These are phyloP conservation scores for Orestias chungarensis DNA, from an alignment of 2,797 vertebrate genomes.

Conservation along the genomic window DNA sequence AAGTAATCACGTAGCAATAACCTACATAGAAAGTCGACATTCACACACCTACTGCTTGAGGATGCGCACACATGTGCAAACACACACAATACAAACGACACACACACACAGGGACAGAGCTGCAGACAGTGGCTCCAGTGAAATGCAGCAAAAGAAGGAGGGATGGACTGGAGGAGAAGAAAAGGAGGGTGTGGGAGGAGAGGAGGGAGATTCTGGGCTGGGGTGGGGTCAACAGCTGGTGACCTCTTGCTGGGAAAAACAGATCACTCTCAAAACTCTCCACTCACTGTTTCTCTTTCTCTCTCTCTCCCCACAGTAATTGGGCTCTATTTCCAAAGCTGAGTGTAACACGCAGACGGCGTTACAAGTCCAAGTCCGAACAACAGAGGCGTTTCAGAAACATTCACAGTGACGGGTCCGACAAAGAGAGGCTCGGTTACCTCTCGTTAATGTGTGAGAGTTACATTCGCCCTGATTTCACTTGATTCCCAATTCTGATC, in stretches of 20 bases:
- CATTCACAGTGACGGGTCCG: conserved; percentile 59
- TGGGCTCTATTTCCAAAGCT: conserved; percentile 48
- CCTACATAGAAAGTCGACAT: background rate
- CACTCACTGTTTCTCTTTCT: conserved; percentile 64
- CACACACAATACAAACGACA: conserved; percentile 43
- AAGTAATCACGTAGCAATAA: background rate
- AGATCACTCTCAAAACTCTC: conserved; percentile 72
- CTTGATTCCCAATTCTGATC: conserved; percentile 71
- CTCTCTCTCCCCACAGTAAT: conserved; percentile 52
- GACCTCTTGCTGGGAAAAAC: conserved; percentile 80
- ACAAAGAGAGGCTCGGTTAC: conserved; percentile 40
- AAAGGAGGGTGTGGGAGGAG: background rate
- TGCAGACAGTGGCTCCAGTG: conserved; percentile 72
- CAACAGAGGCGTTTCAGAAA: conserved; percentile 68
- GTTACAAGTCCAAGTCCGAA: conserved; percentile 64
- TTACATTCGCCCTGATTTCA: conserved; percentile 47
- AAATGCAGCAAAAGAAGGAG: conserved; percentile 23
- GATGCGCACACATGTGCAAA: conserved; percentile 57
- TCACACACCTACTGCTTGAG: conserved; percentile 64
- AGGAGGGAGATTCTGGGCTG: conserved; percentile 34
- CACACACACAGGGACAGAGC: conserved; percentile 49
- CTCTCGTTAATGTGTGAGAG: conserved; percentile 53
- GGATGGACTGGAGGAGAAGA: conserved; percentile 27
- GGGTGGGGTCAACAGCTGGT: conserved; percentile 82
- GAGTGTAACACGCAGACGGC: conserved; percentile 53